phyloP scores from a whole-genome alignment of 2,888 invertebrate species.

The Drosophila multiciliata region DNA sequence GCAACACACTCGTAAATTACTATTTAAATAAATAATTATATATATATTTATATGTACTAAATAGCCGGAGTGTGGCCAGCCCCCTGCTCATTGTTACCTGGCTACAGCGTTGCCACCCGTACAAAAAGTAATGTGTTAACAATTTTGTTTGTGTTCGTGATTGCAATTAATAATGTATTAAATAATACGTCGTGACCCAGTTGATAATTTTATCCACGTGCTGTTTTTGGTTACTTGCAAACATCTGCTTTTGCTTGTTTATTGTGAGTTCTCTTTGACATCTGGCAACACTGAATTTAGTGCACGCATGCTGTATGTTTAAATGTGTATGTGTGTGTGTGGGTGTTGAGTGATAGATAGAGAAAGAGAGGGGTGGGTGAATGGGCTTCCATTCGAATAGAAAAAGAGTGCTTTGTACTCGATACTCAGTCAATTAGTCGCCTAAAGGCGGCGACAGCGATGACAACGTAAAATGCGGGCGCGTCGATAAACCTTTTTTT shows the following conservation, averaged over 20 bases:
- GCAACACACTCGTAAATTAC: slow-evolving; percentile 4
- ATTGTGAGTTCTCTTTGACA: slow-evolving; percentile 24
- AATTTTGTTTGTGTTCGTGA: background rate
- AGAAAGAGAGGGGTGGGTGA: slow-evolving; percentile 39
- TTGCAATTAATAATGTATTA: slow-evolving; percentile 16
- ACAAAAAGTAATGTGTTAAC: slow-evolving; percentile 7
- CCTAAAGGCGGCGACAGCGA: slow-evolving; percentile 54
- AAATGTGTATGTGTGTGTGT: slow-evolving; percentile 12
- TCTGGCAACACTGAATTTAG: slow-evolving; percentile 58
- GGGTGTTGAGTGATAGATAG: slow-evolving; percentile 17
- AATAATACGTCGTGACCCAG: slow-evolving; percentile 14
- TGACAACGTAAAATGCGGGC: slow-evolving; percentile 39
- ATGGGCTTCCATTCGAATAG: slow-evolving; percentile 67
- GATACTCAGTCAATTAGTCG: slow-evolving; percentile 63
- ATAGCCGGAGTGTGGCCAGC: slow-evolving; percentile 25
- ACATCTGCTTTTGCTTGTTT: slow-evolving; percentile 19
- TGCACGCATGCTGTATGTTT: slow-evolving; percentile 35
- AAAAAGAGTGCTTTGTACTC: slow-evolving; percentile 72
- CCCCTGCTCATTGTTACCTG: slow-evolving; percentile 43
- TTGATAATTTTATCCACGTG: slow-evolving; percentile 33
- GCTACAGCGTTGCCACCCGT: slow-evolving; percentile 48
- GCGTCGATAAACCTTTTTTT: slow-evolving; percentile 24
- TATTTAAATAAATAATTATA: slow-evolving; percentile 12
- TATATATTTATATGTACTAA: background rate
- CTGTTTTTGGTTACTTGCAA: slow-evolving; percentile 20